Percentiles rank a stretch among this genome's conserved stretches.
Conservation (phyloP, 1,140 invertebrate genomes). For the Heliothis subflexa region DNA sequence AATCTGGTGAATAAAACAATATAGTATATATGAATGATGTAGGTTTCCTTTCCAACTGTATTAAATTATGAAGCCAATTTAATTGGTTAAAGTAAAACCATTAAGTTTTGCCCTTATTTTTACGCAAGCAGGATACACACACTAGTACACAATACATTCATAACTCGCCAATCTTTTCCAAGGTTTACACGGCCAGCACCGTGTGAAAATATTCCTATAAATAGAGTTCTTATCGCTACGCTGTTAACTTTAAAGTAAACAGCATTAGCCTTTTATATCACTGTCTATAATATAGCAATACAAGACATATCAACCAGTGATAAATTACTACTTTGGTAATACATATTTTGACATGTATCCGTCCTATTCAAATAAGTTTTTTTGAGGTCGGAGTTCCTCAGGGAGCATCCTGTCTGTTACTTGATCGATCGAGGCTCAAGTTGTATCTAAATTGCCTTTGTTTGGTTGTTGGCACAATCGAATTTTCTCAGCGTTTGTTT, state of each 20-base stretch:
- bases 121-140: slow-evolving; percentile 36
- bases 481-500: background rate
- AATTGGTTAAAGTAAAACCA: background rate
- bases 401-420: background rate
- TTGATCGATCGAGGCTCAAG: too few relatives aligned
- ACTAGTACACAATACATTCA: slow-evolving; percentile 29
- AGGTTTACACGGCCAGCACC: slow-evolving; percentile 28
- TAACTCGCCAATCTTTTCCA: slow-evolving; percentile 17
- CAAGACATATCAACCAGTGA: too few relatives aligned
- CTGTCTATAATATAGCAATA: background rate
- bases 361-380: background rate
- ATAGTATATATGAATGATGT: too few relatives aligned
- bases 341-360: background rate
- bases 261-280: slow-evolving; percentile 6
- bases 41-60: too few relatives aligned
- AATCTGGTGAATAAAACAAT: too few relatives aligned
- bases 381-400: background rate
- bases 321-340: too few relatives aligned
- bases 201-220: slow-evolving; percentile 33
- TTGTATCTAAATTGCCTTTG: too few relatives aligned
- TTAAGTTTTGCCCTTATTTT: slow-evolving; percentile 10
- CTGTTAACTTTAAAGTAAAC: slow-evolving; percentile 9
- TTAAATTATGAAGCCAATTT: background rate
- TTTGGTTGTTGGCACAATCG: too few relatives aligned
- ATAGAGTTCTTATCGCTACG: slow-evolving; percentile 12